Percentiles rank a stretch among this genome's conserved stretches.
These are phyloP conservation scores for Pyrocephalus nanus DNA, from an alignment of 2,797 vertebrate species.

Conservation along the genomic window DNA sequence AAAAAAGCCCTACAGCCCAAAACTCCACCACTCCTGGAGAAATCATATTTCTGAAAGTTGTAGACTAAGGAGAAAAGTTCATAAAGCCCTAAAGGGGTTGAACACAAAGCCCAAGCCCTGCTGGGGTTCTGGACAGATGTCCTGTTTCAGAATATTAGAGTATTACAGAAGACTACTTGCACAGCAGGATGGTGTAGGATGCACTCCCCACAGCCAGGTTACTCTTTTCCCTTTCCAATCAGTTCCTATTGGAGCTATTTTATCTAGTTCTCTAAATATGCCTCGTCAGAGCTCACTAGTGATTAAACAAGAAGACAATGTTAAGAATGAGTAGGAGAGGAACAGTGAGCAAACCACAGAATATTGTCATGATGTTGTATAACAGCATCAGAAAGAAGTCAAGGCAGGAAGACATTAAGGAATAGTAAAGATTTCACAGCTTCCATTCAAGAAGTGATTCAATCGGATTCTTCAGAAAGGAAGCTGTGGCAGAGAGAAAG, in stretches of 20 bases:
- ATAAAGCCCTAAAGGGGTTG: background rate
- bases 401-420: background rate
- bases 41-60: background rate
- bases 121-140: background rate
- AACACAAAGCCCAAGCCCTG: background rate
- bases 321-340: background rate
- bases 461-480: background rate
- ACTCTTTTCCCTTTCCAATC: background rate
- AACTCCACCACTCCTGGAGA: background rate
- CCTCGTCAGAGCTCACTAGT: background rate
- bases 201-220: rapidly evolving
- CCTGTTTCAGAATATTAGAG: background rate
- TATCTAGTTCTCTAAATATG: background rate
- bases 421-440: background rate
- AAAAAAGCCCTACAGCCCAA: rapidly evolving
- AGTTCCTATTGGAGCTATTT: background rate
- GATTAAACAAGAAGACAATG: background rate
- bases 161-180: background rate
- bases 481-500: background rate
- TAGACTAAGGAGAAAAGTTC: background rate
- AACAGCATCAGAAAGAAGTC: background rate
- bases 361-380: background rate
- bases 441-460: background rate
- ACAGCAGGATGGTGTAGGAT: background rate
- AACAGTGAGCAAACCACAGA: background rate